These are phyloP conservation scores for Psilopogon haemacephalus DNA, from an alignment of 2,113 vertebrate genomes.

Conservation along the genomic window DNA sequence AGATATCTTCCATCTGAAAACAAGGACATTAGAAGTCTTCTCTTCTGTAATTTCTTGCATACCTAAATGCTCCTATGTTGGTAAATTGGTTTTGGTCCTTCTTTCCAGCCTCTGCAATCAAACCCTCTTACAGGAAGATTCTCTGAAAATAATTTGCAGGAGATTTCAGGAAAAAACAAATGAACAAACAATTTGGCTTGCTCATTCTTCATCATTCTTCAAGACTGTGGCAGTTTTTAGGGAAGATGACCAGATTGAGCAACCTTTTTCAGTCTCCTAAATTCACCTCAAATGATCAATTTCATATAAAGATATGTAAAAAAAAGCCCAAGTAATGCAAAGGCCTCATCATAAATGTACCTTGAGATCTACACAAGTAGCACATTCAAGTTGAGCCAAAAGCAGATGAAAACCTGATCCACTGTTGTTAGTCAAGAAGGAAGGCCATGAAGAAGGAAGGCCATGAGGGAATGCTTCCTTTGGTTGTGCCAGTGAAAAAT, in stretches of 20 bases:
- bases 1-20: not conserved
- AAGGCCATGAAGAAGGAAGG: not conserved
- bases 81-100: not conserved
- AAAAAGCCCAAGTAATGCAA: not conserved
- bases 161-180: not conserved
- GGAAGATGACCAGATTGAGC: not conserved
- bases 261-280: not conserved
- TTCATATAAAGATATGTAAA: not conserved
- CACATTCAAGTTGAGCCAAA: not conserved
- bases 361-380: not conserved
- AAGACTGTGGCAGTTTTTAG: not conserved
- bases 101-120: not conserved
- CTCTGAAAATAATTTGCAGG: not conserved
- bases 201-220: not conserved
- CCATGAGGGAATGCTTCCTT: not conserved
- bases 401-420: not conserved
- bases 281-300: not conserved
- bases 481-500: not conserved
- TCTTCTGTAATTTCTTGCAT: not conserved
- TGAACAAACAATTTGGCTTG: not conserved
- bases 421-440: not conserved
- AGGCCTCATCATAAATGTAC: not conserved
- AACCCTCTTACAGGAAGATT: not conserved
- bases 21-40: not conserved
- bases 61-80: not conserved